A percentile compares a stretch with the other conserved stretches of the same genome.
These are phyloP conservation scores for Nomada ferruginata DNA, from an alignment of 2,888 invertebrate genomes.

Conservation along the genomic window DNA sequence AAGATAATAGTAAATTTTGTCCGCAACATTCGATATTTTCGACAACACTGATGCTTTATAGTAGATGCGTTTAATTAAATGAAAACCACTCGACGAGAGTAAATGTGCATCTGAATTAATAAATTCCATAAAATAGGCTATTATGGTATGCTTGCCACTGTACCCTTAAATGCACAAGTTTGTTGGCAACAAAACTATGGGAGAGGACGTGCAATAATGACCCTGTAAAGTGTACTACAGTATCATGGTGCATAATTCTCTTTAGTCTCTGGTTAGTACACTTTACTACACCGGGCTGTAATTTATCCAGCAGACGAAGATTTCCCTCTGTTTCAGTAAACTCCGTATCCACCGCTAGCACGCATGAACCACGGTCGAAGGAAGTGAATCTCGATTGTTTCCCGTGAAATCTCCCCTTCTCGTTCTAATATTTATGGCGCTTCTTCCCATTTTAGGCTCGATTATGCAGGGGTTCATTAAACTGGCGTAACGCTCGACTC, in stretches of 20 bases:
- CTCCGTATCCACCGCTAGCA: conserved; percentile 15
- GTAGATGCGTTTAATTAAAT: no score
- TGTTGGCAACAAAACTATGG: conserved; percentile 1
- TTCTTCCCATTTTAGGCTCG: conserved; percentile 26
- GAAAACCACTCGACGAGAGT: not conserved
- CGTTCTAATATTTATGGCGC: conserved; percentile 53
- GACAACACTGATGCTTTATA: not conserved
- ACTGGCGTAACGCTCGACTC: conserved; percentile 24
- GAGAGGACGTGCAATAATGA: conserved; percentile 13
- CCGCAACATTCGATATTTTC: not conserved
- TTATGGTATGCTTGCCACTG: not conserved
- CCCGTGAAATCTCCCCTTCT: conserved; percentile 36
- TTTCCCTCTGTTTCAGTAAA: conserved; percentile 37
- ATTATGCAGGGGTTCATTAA: conserved; percentile 50
- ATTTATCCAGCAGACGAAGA: conserved; percentile 51
- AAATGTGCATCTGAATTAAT: not conserved
- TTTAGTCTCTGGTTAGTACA: conserved; percentile 42
- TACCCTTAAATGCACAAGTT: not conserved
- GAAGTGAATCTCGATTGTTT: conserved; percentile 42
- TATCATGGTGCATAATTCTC: conserved; percentile 40
- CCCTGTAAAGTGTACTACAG: conserved; percentile 10
- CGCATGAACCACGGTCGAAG: conserved; percentile 2
- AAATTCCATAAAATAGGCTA: not conserved
- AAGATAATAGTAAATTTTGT: no score
- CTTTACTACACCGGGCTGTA: conserved; percentile 29